phyloP scores from a whole-genome alignment of 2,888 invertebrate species.

The Auanema freiburgensis region DNA sequence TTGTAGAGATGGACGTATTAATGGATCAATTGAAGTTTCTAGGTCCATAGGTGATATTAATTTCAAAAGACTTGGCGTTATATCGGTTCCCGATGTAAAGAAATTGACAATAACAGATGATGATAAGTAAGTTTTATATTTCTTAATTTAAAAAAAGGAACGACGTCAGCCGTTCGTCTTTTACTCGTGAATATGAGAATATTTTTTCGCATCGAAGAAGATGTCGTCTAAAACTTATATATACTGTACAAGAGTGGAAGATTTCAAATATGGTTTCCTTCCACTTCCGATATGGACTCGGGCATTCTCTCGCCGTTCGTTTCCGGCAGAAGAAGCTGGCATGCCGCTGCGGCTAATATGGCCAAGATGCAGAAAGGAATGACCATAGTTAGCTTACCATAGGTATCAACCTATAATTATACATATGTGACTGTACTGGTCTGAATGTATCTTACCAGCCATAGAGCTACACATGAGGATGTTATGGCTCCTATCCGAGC shows the following conservation, averaged over 20 bases:
- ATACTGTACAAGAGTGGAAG: background rate
- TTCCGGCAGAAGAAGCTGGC: slow-evolving; percentile 57
- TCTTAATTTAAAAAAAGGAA: background rate
- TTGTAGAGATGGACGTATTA: slow-evolving; percentile 65
- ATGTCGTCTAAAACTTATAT: background rate
- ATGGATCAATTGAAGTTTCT: slow-evolving; percentile 68
- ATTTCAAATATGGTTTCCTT: slow-evolving; percentile 34
- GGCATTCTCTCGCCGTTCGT: slow-evolving; percentile 53
- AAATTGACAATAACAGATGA: slow-evolving; percentile 67
- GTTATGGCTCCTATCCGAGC: slow-evolving; percentile 83
- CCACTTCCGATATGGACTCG: slow-evolving; percentile 57
- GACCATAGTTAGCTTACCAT: slow-evolving; percentile 52
- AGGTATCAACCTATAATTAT: slow-evolving; percentile 44
- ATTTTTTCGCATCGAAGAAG: background rate
- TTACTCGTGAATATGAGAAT: too few species aligned
- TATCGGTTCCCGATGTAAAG: slow-evolving; percentile 68
- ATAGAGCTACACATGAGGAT: slow-evolving; percentile 78
- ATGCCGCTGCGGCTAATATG: slow-evolving; percentile 48
- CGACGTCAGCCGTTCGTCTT: too few species aligned
- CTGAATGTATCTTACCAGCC: slow-evolving; percentile 45
- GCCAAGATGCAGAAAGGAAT: slow-evolving; percentile 56
- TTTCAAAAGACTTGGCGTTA: slow-evolving; percentile 69
- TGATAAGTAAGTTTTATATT: slow-evolving; percentile 64
- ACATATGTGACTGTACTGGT: background rate
- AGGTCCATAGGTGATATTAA: slow-evolving; percentile 69